Evolutionary conservation across 2,888 invertebrate genomes (phyloP).

Genomic region (Scaptomyza parva): DNA sequence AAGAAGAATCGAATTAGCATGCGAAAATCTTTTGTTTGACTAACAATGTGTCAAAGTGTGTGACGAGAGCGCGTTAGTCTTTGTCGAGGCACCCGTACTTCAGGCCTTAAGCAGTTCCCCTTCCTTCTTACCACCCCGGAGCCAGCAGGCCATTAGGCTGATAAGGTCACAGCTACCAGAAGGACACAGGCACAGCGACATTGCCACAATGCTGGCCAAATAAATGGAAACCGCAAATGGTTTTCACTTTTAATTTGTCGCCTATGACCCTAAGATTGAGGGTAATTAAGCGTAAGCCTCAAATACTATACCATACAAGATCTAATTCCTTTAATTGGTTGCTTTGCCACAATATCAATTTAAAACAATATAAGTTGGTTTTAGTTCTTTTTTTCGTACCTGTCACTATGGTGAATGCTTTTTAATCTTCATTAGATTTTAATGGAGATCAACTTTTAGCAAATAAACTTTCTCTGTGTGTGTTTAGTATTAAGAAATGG

Average conservation of each 20-base stretch:
- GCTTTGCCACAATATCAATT: conserved; percentile 32
- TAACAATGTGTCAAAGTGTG: conserved; percentile 80
- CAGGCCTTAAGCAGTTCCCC: not conserved
- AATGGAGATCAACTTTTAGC: conserved; percentile 4
- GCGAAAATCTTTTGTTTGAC: conserved; percentile 80
- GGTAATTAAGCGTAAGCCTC: conserved; percentile 33
- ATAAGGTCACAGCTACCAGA: conserved; percentile 43
- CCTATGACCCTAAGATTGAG: conserved; percentile 13
- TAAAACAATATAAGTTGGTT: conserved; percentile 14
- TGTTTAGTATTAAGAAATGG: not conserved
- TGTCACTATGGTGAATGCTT: not conserved
- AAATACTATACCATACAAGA: conserved; percentile 2
- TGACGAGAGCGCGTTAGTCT: conserved; percentile 67
- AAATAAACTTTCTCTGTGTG: conserved; percentile 3
- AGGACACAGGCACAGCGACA: not conserved
- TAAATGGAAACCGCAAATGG: conserved; percentile 50
- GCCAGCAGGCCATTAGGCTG: conserved; percentile 53
- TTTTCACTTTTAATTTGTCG: conserved; percentile 5
- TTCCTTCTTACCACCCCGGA: not conserved
- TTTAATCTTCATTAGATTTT: conserved; percentile 12
- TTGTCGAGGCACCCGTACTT: conserved; percentile 36
- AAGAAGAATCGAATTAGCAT: conserved; percentile 77
- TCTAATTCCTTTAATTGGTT: conserved; percentile 36
- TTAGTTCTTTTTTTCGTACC: not conserved
- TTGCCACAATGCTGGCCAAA: conserved; percentile 42